These are phyloP conservation scores for Cephalotes varians DNA, from an alignment of 2,888 invertebrate species.

Conservation along the genomic window DNA sequence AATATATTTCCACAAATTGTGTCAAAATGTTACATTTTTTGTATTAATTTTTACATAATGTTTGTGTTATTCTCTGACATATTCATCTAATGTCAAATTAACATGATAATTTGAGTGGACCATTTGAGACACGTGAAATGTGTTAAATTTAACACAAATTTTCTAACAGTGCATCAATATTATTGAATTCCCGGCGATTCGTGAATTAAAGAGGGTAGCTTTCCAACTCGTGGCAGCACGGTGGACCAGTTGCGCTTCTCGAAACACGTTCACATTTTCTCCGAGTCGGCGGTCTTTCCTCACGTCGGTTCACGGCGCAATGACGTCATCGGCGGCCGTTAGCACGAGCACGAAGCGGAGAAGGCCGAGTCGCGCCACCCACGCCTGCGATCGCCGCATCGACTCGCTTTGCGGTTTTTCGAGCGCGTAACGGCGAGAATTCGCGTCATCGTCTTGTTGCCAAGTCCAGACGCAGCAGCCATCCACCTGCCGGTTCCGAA, in stretches of 20 bases:
- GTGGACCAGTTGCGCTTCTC: background rate
- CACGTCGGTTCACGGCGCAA: slow-evolving; percentile 52
- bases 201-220: background rate
- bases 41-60: no score
- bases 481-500: background rate
- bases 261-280: slow-evolving; percentile 39
- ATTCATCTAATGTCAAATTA: no score
- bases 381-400: slow-evolving; percentile 59
- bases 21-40: no score
- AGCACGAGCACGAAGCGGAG: background rate
- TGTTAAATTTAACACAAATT: no score
- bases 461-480: background rate
- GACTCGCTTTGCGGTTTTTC: slow-evolving; percentile 72
- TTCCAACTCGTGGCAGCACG: background rate
- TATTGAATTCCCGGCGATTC: background rate
- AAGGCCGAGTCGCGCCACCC: slow-evolving; percentile 20
- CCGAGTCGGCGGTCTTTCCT: slow-evolving; percentile 34
- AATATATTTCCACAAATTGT: no score
- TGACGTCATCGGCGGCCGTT: slow-evolving; percentile 70
- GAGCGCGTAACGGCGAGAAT: slow-evolving; percentile 70
- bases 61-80: no score
- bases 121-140: no score
- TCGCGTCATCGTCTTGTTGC: slow-evolving; percentile 71
- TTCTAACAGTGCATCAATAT: background rate
- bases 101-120: no score